Evolutionary conservation across 2,113 vertebrate genomes (phyloP).

Genomic region (Glareola pratincola): DNA sequence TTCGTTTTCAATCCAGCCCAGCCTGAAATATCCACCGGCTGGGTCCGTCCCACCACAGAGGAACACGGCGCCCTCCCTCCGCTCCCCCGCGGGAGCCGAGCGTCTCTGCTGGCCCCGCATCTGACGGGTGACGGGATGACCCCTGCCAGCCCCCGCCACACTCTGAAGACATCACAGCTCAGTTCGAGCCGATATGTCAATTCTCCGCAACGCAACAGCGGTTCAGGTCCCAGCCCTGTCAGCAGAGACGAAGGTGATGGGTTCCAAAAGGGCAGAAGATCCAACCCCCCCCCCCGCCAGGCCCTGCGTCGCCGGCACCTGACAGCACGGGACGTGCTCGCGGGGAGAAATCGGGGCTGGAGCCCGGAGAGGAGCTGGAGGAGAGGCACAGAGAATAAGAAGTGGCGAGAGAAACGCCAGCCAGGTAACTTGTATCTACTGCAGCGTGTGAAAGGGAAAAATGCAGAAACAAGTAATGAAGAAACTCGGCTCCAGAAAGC

Average conservation of each 20-base stretch:
- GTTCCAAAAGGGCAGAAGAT: neutral
- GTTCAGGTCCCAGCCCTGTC: neutral
- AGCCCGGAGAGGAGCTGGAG: neutral
- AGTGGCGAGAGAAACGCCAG: rapidly evolving
- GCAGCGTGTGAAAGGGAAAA: rapidly evolving
- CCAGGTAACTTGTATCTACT: rapidly evolving
- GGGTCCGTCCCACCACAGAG: rapidly evolving
- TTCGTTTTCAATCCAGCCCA: rapidly evolving
- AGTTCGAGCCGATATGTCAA: rapidly evolving
- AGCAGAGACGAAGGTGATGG: neutral
- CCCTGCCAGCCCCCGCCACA: neutral
- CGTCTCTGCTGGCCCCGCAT: rapidly evolving
- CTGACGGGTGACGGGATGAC: neutral
- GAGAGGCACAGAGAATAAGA: neutral
- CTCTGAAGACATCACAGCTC: neutral
- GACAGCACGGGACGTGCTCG: neutral
- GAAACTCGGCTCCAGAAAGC: neutral
- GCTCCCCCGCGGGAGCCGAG: rapidly evolving
- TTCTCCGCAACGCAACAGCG: neutral
- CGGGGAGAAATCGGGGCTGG: neutral
- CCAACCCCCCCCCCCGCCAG: neutral
- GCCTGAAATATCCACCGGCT: rapidly evolving
- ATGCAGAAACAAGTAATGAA: rapidly evolving
- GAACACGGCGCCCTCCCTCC: rapidly evolving
- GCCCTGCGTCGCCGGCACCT: rapidly evolving